phyloP scores from a whole-genome alignment of 92 coral and sea anemone species.

The Palythoa grandis region DNA sequence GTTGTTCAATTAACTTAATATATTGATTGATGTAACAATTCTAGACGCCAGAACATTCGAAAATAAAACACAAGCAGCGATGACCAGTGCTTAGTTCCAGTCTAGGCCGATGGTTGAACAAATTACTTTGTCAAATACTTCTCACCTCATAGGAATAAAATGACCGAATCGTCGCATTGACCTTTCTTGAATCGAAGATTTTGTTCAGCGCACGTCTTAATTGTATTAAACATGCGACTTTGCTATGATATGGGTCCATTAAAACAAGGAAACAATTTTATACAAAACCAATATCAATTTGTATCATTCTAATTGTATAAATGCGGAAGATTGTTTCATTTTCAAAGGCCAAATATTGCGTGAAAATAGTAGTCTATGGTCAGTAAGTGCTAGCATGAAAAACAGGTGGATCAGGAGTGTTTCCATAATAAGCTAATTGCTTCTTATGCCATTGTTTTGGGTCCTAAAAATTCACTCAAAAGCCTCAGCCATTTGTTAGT shows the following conservation, averaged over 20 bases:
- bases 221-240: too few relatives aligned
- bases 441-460: slow-evolving; percentile 25
- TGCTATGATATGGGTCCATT: too few relatives aligned
- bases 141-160: too few relatives aligned
- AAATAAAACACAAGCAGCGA: too few relatives aligned
- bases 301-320: background rate
- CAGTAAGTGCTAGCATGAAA: background rate
- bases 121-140: too few relatives aligned
- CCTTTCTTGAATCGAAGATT: too few relatives aligned
- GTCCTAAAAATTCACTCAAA: slow-evolving; percentile 20
- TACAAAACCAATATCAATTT: slow-evolving; percentile 2
- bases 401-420: slow-evolving; percentile 37
- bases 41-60: too few relatives aligned
- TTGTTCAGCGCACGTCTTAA: too few relatives aligned
- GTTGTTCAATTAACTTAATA: slow-evolving; percentile 12
- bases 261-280: background rate
- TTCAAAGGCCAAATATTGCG: slow-evolving; percentile 36
- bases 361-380: slow-evolving; percentile 2
- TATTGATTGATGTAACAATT: slow-evolving; percentile 2
- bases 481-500: slow-evolving; percentile 39
- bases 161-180: too few relatives aligned
- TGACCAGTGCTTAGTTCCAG: too few relatives aligned
- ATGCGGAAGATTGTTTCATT: slow-evolving; percentile 20
- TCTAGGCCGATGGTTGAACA: too few relatives aligned
- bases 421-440: slow-evolving; percentile 34